Base-by-base conservation (phyloP, 2,888 invertebrate species). In the Saturnia pavonia region DNA sequence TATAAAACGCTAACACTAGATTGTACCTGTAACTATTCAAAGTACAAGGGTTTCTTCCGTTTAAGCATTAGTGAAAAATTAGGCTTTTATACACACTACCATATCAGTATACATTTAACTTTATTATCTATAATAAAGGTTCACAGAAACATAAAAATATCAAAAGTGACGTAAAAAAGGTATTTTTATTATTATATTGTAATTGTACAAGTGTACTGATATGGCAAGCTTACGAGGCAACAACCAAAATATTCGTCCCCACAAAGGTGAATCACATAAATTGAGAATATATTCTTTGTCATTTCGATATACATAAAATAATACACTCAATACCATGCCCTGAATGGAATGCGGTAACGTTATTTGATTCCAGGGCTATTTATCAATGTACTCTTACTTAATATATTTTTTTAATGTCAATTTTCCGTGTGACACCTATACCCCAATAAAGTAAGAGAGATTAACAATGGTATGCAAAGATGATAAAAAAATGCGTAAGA, bases 401-500 rank as follows among this genome's bases (percentile, higher is more conserved):
- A 16, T 14, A 54, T 66, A 54, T 40, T 65, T 40, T 65, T 40
- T 40, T 65, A 25, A 65, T 40, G 65, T 65, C 65, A 65, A 83
- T 86, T 84, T 85, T 82, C 74, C 80, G 76, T 81, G 82, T 85
- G 88, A 88, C 89, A 89, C 85, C 77, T 80, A 71, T 68, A 68
- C 71, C 68, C 71, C 71, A 68, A 71, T 71, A 71, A 71, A 71
- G 65, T 74, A 75, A 89, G 74, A 65, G 65, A 65, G 78, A 76
- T 76, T 83, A 84, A 88, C 87, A 88, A 88, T 86, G 88, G 86
- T 85, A 87, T 88, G 84, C 86, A 82, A 82, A 83, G 81, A 82
- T 84, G 80, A 83, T 81, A 88, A 89, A 88, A 87, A 90, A 88
- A 89, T 87, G 88, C 85, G 86, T 87, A 78, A 78, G 76, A 70